Evolutionary conservation across 2,797 vertebrate genomes (phyloP).

Genomic region (Gymnopithys bicolor): DNA sequence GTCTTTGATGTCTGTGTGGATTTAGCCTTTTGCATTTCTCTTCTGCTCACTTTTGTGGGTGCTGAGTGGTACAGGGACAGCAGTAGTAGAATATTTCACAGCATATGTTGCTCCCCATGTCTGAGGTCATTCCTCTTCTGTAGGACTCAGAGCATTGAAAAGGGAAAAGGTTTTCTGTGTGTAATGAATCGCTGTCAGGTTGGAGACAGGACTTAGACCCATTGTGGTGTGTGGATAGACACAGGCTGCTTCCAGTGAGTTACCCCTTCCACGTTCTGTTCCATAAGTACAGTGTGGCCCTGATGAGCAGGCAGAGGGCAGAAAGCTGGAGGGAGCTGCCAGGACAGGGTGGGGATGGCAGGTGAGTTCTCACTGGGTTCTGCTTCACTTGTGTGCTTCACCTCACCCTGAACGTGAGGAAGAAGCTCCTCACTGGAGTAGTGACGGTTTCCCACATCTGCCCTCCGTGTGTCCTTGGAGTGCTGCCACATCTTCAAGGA

Average conservation of each 20-base stretch:
- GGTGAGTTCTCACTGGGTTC: background rate
- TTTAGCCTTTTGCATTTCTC: background rate
- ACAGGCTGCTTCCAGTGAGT: background rate
- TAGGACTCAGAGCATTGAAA: background rate
- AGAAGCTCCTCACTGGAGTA: fast-evolving
- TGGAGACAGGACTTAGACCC: background rate
- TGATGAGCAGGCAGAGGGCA: background rate
- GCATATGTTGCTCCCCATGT: background rate
- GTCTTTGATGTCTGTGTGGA: background rate
- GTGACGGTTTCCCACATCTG: background rate
- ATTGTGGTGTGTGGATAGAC: too few species aligned
- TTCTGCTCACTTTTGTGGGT: background rate
- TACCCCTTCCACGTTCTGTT: fast-evolving
- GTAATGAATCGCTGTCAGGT: background rate
- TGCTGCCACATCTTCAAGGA: background rate
- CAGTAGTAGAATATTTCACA: background rate
- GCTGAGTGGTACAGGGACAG: background rate
- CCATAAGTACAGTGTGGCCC: background rate
- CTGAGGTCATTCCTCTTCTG: background rate
- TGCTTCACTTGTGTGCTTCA: background rate
- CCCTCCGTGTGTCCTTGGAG: background rate
- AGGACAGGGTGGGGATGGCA: background rate
- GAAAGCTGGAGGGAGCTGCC: background rate
- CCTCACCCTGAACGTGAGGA: background rate
- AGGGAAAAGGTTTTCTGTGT: background rate